phyloP scores from a whole-genome alignment of 2,888 invertebrate species.

The Hermaeophaga mercurialis region DNA sequence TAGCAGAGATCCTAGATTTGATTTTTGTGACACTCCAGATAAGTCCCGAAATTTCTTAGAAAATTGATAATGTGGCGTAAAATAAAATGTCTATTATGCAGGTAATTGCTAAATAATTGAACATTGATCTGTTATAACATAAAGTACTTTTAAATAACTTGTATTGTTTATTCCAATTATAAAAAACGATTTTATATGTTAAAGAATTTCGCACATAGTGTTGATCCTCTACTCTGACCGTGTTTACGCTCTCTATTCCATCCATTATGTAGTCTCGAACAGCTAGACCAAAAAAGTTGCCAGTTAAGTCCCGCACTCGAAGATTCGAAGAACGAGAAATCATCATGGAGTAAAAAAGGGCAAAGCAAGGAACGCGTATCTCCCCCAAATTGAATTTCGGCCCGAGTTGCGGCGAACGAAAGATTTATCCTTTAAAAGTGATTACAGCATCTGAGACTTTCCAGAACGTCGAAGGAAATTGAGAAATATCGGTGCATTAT shows the following conservation, averaged over 20 bases:
- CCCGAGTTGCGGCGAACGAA: conserved; percentile 30
- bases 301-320: not conserved
- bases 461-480: conserved; percentile 39
- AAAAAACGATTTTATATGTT: too few relatives aligned
- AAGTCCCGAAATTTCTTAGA: too few relatives aligned
- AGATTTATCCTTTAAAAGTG: conserved; percentile 44
- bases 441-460: conserved; percentile 40
- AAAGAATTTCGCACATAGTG: too few relatives aligned
- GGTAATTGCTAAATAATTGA: too few relatives aligned
- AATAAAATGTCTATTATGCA: too few relatives aligned
- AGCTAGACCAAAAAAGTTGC: not conserved
- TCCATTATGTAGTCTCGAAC: not conserved
- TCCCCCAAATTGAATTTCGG: conserved; percentile 40
- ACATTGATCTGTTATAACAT: too few relatives aligned
- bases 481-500: conserved; percentile 43
- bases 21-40: too few relatives aligned
- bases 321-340: not conserved
- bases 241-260: not conserved
- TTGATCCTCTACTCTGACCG: not conserved
- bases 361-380: conserved; percentile 13
- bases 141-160: too few relatives aligned
- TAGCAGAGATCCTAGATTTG: too few relatives aligned
- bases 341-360: not conserved
- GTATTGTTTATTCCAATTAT: too few relatives aligned
- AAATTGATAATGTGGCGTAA: too few relatives aligned